phyloP scores from a whole-genome alignment of 2,888 invertebrate species.

The Xestia rhomboidea region DNA sequence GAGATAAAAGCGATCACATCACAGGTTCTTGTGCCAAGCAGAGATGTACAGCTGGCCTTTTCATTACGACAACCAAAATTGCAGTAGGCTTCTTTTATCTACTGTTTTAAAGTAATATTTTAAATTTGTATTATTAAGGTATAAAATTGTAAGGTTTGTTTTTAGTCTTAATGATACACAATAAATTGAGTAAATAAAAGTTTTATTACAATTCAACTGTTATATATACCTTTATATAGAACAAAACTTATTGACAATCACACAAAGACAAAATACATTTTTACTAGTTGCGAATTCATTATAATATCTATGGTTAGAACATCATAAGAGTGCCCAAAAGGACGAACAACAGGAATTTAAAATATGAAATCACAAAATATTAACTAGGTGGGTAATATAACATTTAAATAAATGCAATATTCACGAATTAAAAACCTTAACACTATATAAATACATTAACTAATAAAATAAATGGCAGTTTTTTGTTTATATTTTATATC shows the following conservation, averaged over 20 bases:
- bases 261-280: constrained; percentile 7
- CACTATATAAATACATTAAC: constrained; percentile 37
- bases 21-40: constrained; percentile 90
- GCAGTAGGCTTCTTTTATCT: not conserved
- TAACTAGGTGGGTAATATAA: constrained; percentile 28
- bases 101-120: constrained; percentile 4
- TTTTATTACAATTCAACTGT: constrained; percentile 41
- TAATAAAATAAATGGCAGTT: constrained; percentile 48
- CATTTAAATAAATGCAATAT: constrained; percentile 44
- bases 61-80: constrained; percentile 62
- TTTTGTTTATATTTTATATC: constrained; percentile 18
- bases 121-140: not conserved
- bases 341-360: constrained; percentile 7
- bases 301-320: constrained; percentile 11
- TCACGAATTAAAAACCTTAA: constrained; percentile 25
- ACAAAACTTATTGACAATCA: constrained; percentile 31
- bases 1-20: constrained; percentile 89
- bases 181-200: constrained; percentile 38
- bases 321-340: constrained; percentile 25
- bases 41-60: constrained; percentile 83
- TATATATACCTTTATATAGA: constrained; percentile 19
- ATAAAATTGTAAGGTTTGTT: constrained; percentile 5
- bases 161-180: constrained; percentile 32
- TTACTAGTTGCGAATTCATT: constrained; percentile 31
- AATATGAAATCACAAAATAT: constrained; percentile 29